These are phyloP conservation scores for Xyrauchen texanus DNA, from an alignment of 2,113 vertebrate genomes.

Conservation along the genomic window DNA sequence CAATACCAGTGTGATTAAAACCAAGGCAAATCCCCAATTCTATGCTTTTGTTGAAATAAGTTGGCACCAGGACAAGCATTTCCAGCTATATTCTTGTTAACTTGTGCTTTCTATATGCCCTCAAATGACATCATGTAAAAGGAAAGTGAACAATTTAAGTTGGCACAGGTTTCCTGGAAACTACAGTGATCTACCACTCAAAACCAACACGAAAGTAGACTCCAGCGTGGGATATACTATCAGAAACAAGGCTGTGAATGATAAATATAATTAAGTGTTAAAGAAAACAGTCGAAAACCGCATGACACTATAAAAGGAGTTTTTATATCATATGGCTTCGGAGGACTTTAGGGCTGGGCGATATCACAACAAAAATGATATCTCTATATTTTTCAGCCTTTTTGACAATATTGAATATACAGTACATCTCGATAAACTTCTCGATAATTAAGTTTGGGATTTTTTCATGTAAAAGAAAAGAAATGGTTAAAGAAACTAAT, in stretches of 20 bases:
- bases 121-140: background rate
- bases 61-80: background rate
- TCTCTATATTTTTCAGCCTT: no score
- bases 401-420: no score
- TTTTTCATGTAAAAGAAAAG: no score
- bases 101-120: conserved; percentile 1
- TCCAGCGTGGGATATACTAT: background rate
- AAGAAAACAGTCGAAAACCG: background rate
- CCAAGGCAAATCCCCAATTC: background rate
- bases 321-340: no score
- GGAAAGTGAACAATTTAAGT: background rate
- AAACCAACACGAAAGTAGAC: background rate
- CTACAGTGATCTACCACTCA: background rate
- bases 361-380: no score
- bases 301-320: no score
- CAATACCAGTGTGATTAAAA: conserved; percentile 26
- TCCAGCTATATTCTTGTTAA: background rate
- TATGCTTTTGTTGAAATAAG: background rate
- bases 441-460: no score
- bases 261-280: background rate
- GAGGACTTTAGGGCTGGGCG: no score
- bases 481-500: no score
- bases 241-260: background rate
- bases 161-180: background rate
- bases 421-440: no score